Conservation (phyloP, 2,797 vertebrate genomes). For the Neosilurus mollespiculum region DNA sequence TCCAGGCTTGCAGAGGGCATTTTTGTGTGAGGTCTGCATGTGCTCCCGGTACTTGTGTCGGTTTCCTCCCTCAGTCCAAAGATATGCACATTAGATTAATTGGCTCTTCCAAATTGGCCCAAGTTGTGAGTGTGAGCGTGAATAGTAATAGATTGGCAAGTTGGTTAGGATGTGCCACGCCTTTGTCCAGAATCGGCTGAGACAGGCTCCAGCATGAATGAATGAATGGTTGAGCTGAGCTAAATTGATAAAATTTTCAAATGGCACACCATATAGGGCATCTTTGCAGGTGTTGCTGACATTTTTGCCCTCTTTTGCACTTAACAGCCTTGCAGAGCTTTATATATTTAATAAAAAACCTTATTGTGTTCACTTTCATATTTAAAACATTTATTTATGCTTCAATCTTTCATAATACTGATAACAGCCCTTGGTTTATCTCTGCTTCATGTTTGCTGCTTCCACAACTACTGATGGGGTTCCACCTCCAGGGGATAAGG, state of each 20-base stretch:
- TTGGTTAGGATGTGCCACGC: too few species aligned
- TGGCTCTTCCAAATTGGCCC: too few species aligned
- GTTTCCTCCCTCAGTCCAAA: too few species aligned
- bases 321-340: background rate
- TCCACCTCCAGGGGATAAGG: conserved; percentile 35
- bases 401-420: conserved; percentile 34
- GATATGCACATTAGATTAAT: too few species aligned
- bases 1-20: too few species aligned
- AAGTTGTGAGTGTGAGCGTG: too few species aligned
- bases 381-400: conserved; percentile 6
- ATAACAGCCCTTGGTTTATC: conserved; percentile 20
- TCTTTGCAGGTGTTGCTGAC: background rate
- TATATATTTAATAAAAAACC: background rate
- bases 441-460: conserved; percentile 26
- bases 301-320: background rate
- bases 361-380: background rate
- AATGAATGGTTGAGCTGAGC: too few species aligned
- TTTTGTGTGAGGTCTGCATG: too few species aligned
- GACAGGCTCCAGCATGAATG: too few species aligned
- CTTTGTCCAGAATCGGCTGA: too few species aligned
- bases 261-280: background rate
- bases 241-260: background rate
- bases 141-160: too few species aligned
- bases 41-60: too few species aligned
- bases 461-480: conserved; percentile 14